Evolutionary conservation across 2,888 invertebrate species (phyloP).

Genomic region (Drosophila hamatofila): DNA sequence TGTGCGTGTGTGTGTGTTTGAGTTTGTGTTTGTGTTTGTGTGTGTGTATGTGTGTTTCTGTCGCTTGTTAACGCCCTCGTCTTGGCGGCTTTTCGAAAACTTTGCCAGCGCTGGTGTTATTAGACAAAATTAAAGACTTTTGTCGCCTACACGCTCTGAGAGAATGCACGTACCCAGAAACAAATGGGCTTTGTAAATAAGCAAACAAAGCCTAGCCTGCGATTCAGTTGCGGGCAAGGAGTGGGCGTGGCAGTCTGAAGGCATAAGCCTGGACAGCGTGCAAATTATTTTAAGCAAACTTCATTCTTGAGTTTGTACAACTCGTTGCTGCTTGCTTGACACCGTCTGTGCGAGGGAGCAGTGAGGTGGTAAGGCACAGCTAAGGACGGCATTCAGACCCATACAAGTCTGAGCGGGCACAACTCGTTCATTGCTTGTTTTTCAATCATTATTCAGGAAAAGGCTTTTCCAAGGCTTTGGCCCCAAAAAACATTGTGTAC

Average conservation of each 20-base stretch:
- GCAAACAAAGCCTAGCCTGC: conserved; percentile 65
- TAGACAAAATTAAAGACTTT: conserved; percentile 79
- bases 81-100: conserved; percentile 75
- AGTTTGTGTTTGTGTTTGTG: not conserved
- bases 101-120: conserved; percentile 69
- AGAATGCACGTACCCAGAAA: conserved; percentile 62
- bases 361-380: not conserved
- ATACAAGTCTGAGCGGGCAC: conserved; percentile 21
- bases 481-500: conserved; percentile 71
- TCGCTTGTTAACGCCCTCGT: conserved; percentile 79
- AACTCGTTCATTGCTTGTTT: conserved; percentile 70
- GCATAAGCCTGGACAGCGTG: conserved; percentile 73
- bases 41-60: conserved; percentile 61
- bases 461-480: conserved; percentile 73
- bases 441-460: conserved; percentile 81
- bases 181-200: conserved; percentile 79
- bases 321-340: conserved; percentile 57
- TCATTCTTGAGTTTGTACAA: conserved; percentile 78
- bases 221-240: conserved; percentile 7
- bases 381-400: conserved; percentile 16
- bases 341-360: conserved; percentile 15
- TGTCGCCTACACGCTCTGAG: conserved; percentile 61
- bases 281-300: conserved; percentile 79
- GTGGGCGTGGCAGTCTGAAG: conserved; percentile 13
- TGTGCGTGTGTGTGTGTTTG: conserved; percentile 46